Conservation (phyloP, 2,888 invertebrate genomes). For the Ctena decussata region DNA sequence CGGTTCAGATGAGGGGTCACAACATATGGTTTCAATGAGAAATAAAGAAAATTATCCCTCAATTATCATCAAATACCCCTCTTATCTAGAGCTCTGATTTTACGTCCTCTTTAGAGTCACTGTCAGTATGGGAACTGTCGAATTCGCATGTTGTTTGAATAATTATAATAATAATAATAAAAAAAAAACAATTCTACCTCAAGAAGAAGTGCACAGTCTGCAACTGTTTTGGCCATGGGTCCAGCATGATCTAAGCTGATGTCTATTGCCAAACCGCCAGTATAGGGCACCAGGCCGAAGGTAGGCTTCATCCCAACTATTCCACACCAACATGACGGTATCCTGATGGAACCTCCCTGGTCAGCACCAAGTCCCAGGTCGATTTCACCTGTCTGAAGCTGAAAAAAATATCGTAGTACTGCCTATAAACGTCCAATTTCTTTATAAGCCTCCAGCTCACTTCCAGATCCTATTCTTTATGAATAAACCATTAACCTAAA, state of each 20-base stretch:
- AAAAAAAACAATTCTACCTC: conserved; percentile 69
- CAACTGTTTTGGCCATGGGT: conserved; percentile 83
- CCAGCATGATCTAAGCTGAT: conserved; percentile 81
- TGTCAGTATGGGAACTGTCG: too few species aligned
- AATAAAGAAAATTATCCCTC: too few species aligned
- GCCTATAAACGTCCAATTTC: not conserved
- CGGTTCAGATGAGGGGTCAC: too few species aligned
- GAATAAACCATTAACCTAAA: not conserved
- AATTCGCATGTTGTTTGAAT: too few species aligned
- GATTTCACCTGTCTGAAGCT: conserved; percentile 78
- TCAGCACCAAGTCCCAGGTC: conserved; percentile 84
- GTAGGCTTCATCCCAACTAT: conserved; percentile 85
- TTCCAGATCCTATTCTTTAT: not conserved
- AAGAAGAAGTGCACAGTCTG: conserved; percentile 82
- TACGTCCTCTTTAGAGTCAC: too few species aligned
- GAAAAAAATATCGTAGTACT: not conserved
- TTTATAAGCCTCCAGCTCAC: not conserved
- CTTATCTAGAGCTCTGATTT: too few species aligned
- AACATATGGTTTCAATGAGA: too few species aligned
- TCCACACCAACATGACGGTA: conserved; percentile 82
- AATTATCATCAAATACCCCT: too few species aligned
- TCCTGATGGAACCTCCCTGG: conserved; percentile 84
- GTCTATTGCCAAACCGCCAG: conserved; percentile 79
- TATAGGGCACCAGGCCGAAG: conserved; percentile 84
- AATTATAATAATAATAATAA: too few species aligned